Evolutionary conservation across 1,140 invertebrate species (phyloP).

Genomic region (Cephus cinctus): DNA sequence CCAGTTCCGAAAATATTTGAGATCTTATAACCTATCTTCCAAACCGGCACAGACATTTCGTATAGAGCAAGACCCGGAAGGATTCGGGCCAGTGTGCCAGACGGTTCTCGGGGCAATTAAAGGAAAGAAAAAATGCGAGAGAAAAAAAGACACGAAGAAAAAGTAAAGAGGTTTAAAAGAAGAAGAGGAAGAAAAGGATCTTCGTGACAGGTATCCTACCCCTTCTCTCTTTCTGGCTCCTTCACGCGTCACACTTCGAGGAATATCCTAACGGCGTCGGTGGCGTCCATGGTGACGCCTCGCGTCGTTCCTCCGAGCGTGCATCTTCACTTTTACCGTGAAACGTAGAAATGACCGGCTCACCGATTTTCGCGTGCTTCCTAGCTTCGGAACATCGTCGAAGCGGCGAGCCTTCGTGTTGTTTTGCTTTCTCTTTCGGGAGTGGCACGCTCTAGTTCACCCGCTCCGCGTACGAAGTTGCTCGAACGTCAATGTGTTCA

Average conservation of each 20-base stretch:
- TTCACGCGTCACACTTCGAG: slow-evolving; percentile 21
- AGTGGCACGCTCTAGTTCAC: slow-evolving; percentile 56
- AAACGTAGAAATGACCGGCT: slow-evolving; percentile 20
- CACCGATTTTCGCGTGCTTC: slow-evolving; percentile 27
- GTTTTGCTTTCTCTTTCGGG: slow-evolving; percentile 58
- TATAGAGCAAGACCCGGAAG: slow-evolving; percentile 6
- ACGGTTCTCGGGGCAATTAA: too few relatives aligned
- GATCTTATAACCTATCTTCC: too few relatives aligned
- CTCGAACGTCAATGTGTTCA: too few relatives aligned
- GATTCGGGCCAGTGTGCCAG: slow-evolving; percentile 28
- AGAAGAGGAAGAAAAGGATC: too few relatives aligned
- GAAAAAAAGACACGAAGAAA: too few relatives aligned
- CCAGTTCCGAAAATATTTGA: too few relatives aligned
- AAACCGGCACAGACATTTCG: too few relatives aligned
- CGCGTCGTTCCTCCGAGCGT: not conserved
- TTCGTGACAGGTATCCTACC: too few relatives aligned
- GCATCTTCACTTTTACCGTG: slow-evolving; percentile 47
- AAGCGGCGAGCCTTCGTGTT: slow-evolving; percentile 38
- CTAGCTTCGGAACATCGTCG: slow-evolving; percentile 19
- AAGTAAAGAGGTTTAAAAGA: too few relatives aligned
- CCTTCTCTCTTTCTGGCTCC: too few relatives aligned
- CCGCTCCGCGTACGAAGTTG: slow-evolving; percentile 27
- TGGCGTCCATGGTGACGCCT: not conserved
- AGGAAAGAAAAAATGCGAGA: too few relatives aligned
- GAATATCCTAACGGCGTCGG: slow-evolving; percentile 22